These are phyloP conservation scores for Sebastes steindachneri DNA, from an alignment of 2,797 vertebrate genomes.

Conservation along the genomic window DNA sequence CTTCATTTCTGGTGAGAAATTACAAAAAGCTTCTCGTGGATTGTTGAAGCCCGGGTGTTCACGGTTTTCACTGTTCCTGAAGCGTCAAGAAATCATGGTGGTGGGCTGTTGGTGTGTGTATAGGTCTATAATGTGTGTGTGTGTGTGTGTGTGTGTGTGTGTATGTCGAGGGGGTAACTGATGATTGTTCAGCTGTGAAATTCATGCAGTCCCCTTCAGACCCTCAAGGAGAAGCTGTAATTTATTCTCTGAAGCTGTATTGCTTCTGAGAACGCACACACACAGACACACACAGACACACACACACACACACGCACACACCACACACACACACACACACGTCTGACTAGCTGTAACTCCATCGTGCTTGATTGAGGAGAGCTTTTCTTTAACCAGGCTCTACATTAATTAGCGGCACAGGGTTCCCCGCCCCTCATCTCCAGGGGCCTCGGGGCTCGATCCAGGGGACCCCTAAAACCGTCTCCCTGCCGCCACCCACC, in stretches of 20 bases:
- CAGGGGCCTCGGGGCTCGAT: slow-evolving; percentile 33
- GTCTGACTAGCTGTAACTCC: slow-evolving; percentile 2
- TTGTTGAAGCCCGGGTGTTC: not conserved
- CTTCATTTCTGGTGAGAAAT: not conserved
- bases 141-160: slow-evolving; percentile 2
- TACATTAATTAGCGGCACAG: slow-evolving; percentile 69
- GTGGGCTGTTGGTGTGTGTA: slow-evolving; percentile 5
- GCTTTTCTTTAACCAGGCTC: slow-evolving; percentile 46
- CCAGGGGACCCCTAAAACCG: slow-evolving; percentile 9
- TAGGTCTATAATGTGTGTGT: not conserved
- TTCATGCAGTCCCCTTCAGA: slow-evolving; percentile 67
- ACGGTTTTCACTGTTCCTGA: slow-evolving; percentile 1
- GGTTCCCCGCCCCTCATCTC: slow-evolving; percentile 42
- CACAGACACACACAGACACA: not conserved
- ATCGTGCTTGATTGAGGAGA: slow-evolving; percentile 6
- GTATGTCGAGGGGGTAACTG: slow-evolving; percentile 26
- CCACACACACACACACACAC: not conserved
- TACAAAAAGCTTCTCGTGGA: not conserved
- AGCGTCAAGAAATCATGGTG: not conserved
- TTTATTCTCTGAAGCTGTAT: slow-evolving; percentile 63
- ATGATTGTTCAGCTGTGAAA: slow-evolving; percentile 71
- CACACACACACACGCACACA: not conserved
- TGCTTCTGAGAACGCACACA: slow-evolving; percentile 3
- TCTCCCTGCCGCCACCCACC: slow-evolving; percentile 36
- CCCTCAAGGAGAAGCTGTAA: slow-evolving; percentile 65